Evolutionary conservation across 2,888 invertebrate genomes (phyloP), one percentile per base, ranked within the genome.

Genomic region (Cyrtodaria siliqua): DNA sequence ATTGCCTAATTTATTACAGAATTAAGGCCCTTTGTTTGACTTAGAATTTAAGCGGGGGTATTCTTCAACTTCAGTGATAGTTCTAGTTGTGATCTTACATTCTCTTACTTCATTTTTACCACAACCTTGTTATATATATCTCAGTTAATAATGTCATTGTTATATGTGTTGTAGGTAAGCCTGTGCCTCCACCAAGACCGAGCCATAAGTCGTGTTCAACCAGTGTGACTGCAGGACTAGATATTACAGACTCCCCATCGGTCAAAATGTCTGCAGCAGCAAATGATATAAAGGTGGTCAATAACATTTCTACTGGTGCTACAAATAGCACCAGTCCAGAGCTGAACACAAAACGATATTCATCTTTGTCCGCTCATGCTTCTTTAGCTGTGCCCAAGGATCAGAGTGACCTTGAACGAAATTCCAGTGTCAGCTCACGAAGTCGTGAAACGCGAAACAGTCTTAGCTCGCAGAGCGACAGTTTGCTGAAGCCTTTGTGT

Each of bases 321-420:
- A 26, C 62, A 55, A 20, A 52, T 14, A 42, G 40, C 42, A 47
- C 24, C 44, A 61, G 49, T 26, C 42, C 63, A 27, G 80, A 80
- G 18, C 47, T 42, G 12, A 42, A 33, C 9, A 64, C 49, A 14
- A 73, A 73, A 55, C 40, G 80, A 38, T 76, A 63, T 49, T 80
- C 80, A 23, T 80, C 80, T 24, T 56, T 80, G 24, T 80, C 80
- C 27, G 76, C 76, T 24, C 56, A 67, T 59, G 72, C 76, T 47
- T 53, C 60, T 33, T 38, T 71, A 23, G 61, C 53, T 4, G 26
- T 64, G n/a, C 27, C 63, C 20, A 61, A 72, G 33, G 72, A 72
- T 44, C 60, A 55, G 29, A 52, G 33, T 38, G 66, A 75, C 20
- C 12, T 40, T 9, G 72, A 73, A 8, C 24, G 20, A 26, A 47